phyloP scores from a whole-genome alignment of 2,888 invertebrate genomes.

The Allygus modestus region DNA sequence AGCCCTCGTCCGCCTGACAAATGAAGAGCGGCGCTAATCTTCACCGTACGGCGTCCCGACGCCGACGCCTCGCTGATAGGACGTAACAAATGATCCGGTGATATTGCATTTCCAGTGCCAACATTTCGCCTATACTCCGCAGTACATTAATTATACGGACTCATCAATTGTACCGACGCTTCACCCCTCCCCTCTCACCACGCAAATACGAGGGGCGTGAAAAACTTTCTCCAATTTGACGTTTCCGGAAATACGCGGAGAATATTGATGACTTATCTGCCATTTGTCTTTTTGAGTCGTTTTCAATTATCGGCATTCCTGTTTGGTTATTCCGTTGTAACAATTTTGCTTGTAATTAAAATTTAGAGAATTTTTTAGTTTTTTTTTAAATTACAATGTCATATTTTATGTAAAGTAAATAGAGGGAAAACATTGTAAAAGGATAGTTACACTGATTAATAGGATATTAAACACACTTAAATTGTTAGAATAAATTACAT shows the following conservation, averaged over 20 bases:
- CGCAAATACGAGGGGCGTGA: slow-evolving; percentile 14
- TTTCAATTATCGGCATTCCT: background rate
- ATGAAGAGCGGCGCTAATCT: slow-evolving; percentile 14
- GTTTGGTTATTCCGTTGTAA: background rate
- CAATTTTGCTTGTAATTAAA: too few species aligned
- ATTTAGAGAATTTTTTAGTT: too few species aligned
- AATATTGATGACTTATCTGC: slow-evolving; percentile 14
- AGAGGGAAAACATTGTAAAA: too few species aligned
- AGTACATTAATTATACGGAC: slow-evolving; percentile 47
- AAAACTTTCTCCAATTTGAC: slow-evolving; percentile 41
- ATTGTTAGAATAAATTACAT: too few species aligned
- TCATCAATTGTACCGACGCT: slow-evolving; percentile 46
- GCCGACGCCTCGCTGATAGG: background rate
- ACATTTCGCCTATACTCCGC: slow-evolving; percentile 28
- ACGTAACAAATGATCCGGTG: slow-evolving; percentile 42
- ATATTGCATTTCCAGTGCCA: slow-evolving; percentile 51
- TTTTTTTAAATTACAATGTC: too few species aligned
- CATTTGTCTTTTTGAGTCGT: background rate
- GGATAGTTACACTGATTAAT: too few species aligned
- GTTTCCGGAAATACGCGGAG: slow-evolving; percentile 7
- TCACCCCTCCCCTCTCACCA: background rate
- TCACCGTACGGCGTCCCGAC: background rate
- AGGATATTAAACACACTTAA: too few species aligned
- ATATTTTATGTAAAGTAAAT: too few species aligned
- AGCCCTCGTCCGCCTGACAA: background rate